phyloP scores from a whole-genome alignment of 1,140 invertebrate genomes.

The Saccostrea echinata region DNA sequence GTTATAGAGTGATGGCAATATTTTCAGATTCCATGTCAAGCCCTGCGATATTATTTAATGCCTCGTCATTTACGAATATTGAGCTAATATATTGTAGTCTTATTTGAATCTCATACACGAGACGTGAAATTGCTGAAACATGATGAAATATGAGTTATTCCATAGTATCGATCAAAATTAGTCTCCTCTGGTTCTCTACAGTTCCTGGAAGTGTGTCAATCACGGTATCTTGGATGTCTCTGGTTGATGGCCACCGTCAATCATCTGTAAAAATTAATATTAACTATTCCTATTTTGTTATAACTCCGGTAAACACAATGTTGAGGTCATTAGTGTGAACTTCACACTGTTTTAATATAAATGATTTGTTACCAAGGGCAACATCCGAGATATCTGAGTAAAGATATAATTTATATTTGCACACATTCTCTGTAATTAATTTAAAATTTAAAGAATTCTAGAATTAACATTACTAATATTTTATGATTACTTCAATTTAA shows the following conservation, averaged over 20 bases:
- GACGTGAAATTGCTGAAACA: conserved; percentile 23
- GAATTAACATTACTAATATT: too few species aligned
- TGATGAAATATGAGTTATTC: conserved; percentile 34
- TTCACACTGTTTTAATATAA: too few species aligned
- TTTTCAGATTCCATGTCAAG: conserved; percentile 24
- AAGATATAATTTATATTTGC: too few species aligned
- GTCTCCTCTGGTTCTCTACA: neutral
- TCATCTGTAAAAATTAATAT: neutral
- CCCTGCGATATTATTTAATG: conserved; percentile 31
- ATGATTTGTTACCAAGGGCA: too few species aligned
- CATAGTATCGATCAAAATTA: neutral
- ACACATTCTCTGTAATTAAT: too few species aligned
- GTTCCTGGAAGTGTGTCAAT: neutral
- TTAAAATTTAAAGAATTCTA: too few species aligned
- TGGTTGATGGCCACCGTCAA: neutral
- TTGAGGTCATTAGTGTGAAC: too few species aligned
- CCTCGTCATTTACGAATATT: conserved; percentile 35
- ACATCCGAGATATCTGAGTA: too few species aligned
- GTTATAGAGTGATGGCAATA: conserved; percentile 19
- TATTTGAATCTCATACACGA: conserved; percentile 10
- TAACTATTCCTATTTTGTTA: neutral
- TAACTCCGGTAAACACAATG: too few species aligned
- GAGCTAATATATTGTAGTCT: conserved; percentile 11
- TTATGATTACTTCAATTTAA: too few species aligned
- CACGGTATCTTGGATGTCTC: too few species aligned